Base-by-base conservation (phyloP, 2,797 vertebrate genomes). In the Margarornis squamiger region DNA sequence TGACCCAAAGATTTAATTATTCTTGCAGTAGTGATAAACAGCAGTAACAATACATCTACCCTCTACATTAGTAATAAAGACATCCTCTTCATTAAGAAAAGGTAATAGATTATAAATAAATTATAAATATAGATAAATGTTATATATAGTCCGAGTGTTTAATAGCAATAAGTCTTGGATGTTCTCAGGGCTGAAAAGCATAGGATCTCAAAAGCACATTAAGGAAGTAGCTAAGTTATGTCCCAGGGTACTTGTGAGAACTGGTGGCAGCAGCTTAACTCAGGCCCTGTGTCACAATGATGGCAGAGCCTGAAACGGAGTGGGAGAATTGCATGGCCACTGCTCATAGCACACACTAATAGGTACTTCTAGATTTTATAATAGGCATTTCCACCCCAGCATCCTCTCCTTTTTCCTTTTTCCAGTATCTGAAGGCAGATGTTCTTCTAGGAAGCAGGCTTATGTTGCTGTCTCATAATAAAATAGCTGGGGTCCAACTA, bases 221-320 rank as follows among this genome's bases (percentile, higher is more conserved):
- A 55, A 54, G 41, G 10, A 63, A 74, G 12, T 41, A 71, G n/a
- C 32, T 34, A 73, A 48, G 19, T 82, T 90, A n/a, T 23, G 9
- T 77, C n/a, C 65, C 57, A n/a, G 43, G 26, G 22, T 89, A n/a
- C 21, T 36, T 30, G 9, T 16, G 67, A 85, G 45, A 62, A 73
- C 36, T 79, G 76, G 43, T 30, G 51, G 57, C 81, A 93, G 75
- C 59, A 90, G 63, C 20, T 74, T 49, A 41, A 43, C 29, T 85
- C 32, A 22, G 1, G 1, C 30, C 48, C 10, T 5, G 29, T 39
- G 49, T 49, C 43, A 45, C 0, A 0, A 18, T 80, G 71, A 49
- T 54, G 49, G 34, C 82, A 91, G 65, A 91, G 65, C 30, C 75
- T 78, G 82, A 77, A 92, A 71, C 26, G 12, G 38, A 78, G 27